These are phyloP conservation scores for Drosophila meridiana DNA, from an alignment of 2,888 invertebrate genomes.

Conservation along the genomic window DNA sequence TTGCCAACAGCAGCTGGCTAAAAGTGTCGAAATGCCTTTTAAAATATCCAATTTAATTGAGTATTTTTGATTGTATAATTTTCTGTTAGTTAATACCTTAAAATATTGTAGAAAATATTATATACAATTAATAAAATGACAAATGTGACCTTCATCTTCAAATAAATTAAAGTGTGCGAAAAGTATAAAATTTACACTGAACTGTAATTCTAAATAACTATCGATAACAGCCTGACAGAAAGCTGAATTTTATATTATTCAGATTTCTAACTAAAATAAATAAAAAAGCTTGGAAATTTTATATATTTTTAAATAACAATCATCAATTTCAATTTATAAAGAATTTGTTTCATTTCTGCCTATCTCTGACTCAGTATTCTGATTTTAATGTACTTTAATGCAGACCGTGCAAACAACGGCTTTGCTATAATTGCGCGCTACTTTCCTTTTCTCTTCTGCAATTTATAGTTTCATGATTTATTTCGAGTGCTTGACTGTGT, in stretches of 20 bases:
- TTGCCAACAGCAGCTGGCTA: not conserved
- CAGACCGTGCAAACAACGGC: not conserved
- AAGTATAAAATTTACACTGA: not conserved
- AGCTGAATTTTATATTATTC: not conserved
- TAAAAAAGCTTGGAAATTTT: too few species aligned
- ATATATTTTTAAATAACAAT: not conserved
- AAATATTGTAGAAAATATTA: not conserved
- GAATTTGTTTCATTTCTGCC: rapidly evolving
- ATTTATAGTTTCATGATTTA: constrained; percentile 44
- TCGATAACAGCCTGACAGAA: not conserved
- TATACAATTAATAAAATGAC: not conserved
- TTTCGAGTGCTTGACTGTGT: constrained; percentile 4
- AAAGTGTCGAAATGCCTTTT: not conserved
- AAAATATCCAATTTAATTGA: not conserved
- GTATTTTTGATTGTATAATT: not conserved
- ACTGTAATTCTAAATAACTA: not conserved
- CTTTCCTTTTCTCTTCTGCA: constrained; percentile 31
- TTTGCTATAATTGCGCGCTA: constrained; percentile 11
- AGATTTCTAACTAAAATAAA: not conserved
- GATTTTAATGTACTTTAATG: not conserved
- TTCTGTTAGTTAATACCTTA: too few species aligned
- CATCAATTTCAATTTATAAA: not conserved
- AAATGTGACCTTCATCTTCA: not conserved
- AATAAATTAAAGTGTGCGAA: not conserved
- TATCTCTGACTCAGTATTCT: not conserved